These are phyloP conservation scores for Oryzias dopingdopingensis DNA, from an alignment of 2,797 vertebrate species.

Conservation along the genomic window DNA sequence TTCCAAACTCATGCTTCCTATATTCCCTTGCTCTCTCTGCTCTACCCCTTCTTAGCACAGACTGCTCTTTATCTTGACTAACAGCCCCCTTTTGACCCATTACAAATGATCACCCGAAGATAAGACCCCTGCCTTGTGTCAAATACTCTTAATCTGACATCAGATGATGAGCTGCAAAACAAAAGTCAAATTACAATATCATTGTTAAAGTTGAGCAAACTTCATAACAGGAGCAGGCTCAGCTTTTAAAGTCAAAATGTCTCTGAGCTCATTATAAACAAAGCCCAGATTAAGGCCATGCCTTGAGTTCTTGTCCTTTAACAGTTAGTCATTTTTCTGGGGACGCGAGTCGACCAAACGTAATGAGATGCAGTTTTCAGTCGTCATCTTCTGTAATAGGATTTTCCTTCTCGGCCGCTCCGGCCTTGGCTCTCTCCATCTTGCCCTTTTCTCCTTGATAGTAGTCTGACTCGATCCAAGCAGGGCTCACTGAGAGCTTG, in stretches of 20 bases:
- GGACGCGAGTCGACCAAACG: slow-evolving; percentile 4
- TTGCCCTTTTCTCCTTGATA: slow-evolving; percentile 85
- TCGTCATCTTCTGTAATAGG: slow-evolving; percentile 4
- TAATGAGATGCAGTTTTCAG: slow-evolving; percentile 6
- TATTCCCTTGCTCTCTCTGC: slow-evolving; percentile 9
- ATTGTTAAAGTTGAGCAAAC: slow-evolving; percentile 1
- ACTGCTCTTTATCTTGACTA: slow-evolving; percentile 34
- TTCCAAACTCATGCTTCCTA: slow-evolving; percentile 15
- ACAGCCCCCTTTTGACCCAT: slow-evolving; percentile 31
- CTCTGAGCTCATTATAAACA: neutral
- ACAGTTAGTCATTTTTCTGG: slow-evolving; percentile 7
- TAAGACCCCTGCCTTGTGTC: slow-evolving; percentile 3
- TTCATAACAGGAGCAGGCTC: neutral
- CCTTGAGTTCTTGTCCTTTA: slow-evolving; percentile 2
- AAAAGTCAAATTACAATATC: neutral
- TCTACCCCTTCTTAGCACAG: slow-evolving; percentile 9
- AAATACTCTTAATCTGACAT: slow-evolving; percentile 23
- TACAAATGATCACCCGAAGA: slow-evolving; percentile 33
- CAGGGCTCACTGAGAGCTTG: slow-evolving; percentile 71
- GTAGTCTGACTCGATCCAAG: slow-evolving; percentile 86
- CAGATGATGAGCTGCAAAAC: slow-evolving; percentile 3
- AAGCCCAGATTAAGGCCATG: neutral
- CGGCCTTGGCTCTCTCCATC: slow-evolving; percentile 47
- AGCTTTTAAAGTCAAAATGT: slow-evolving; percentile 8
- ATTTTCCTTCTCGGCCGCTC: slow-evolving; percentile 24